A percentile compares a stretch with the other conserved stretches of the same genome.
phyloP scores from a whole-genome alignment of 2,888 invertebrate species.

The Tortrix viridana region DNA sequence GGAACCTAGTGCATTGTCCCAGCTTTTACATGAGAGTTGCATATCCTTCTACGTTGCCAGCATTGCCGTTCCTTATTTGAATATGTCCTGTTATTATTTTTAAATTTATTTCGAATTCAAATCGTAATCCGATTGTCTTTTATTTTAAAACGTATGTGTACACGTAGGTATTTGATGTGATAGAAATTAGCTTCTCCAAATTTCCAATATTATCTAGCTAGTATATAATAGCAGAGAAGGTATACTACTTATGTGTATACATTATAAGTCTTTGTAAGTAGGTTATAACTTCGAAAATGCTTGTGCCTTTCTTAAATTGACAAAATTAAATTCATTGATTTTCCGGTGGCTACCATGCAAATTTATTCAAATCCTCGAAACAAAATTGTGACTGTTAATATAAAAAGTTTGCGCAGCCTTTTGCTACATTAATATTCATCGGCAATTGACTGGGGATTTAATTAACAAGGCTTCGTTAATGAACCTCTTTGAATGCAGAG shows the following conservation, averaged over 20 bases:
- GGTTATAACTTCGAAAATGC: not conserved
- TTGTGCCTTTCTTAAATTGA: no score
- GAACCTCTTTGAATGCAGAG: constrained; percentile 14
- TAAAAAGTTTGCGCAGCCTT: constrained; percentile 7
- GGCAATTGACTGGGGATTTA: constrained; percentile 22
- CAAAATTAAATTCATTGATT: no score
- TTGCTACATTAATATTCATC: constrained; percentile 22
- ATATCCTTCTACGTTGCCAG: constrained; percentile 2
- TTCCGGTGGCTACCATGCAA: no score
- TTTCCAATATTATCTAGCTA: no score
- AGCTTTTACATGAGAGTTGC: constrained; percentile 22
- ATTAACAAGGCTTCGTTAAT: constrained; percentile 23
- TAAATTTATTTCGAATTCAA: not conserved
- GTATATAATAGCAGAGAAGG: no score
- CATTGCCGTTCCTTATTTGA: constrained; percentile 1
- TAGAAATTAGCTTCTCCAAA: no score
- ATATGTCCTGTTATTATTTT: constrained; percentile 14
- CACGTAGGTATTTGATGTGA: no score
- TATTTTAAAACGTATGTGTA: constrained; percentile 6
- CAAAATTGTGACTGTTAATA: not conserved
- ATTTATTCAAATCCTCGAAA: not conserved
- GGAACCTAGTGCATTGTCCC: constrained; percentile 19
- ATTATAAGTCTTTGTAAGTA: no score
- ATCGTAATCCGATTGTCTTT: not conserved
- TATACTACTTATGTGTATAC: no score